These are phyloP conservation scores for Colossoma macropomum DNA, from an alignment of 2,113 vertebrate species.

Conservation along the genomic window DNA sequence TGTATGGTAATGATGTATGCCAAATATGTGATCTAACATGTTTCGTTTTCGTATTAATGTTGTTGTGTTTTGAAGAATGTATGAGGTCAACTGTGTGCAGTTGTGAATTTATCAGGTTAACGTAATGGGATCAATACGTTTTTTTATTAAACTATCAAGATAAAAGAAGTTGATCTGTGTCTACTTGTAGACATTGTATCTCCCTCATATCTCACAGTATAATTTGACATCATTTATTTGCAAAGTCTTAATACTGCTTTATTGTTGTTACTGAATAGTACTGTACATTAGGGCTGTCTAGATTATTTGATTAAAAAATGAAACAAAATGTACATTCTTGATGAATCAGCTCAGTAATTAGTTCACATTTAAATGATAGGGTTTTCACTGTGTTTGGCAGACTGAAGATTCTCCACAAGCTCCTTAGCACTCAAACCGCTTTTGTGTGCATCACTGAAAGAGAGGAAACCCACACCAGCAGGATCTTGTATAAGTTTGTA, in stretches of 20 bases:
- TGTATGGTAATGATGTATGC: slow-evolving; percentile 10
- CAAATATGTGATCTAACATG: slow-evolving; percentile 5
- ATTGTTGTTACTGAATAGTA: slow-evolving; percentile 32
- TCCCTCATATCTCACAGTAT: not conserved
- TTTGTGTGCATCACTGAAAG: too few relatives aligned
- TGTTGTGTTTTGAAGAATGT: slow-evolving; percentile 39
- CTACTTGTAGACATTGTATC: not conserved
- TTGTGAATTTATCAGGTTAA: slow-evolving; percentile 38
- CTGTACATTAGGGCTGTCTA: slow-evolving; percentile 12
- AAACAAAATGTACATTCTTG: too few relatives aligned
- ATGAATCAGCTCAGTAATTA: too few relatives aligned
- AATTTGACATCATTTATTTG: slow-evolving; percentile 6
- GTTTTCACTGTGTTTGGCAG: too few relatives aligned
- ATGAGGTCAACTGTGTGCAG: slow-evolving; percentile 45
- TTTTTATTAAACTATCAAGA: slow-evolving; percentile 30
- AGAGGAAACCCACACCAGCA: too few relatives aligned
- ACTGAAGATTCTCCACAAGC: too few relatives aligned
- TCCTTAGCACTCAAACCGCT: too few relatives aligned
- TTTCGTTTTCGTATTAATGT: slow-evolving; percentile 36
- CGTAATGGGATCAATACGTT: slow-evolving; percentile 47
- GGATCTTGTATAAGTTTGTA: too few relatives aligned
- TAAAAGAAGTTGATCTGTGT: slow-evolving; percentile 10
- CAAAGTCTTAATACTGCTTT: slow-evolving; percentile 20
- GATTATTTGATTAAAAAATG: too few relatives aligned
- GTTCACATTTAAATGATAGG: too few relatives aligned